These are phyloP conservation scores for Laticauda laticaudata DNA, from an alignment of 2,113 vertebrate species.

Conservation along the genomic window DNA sequence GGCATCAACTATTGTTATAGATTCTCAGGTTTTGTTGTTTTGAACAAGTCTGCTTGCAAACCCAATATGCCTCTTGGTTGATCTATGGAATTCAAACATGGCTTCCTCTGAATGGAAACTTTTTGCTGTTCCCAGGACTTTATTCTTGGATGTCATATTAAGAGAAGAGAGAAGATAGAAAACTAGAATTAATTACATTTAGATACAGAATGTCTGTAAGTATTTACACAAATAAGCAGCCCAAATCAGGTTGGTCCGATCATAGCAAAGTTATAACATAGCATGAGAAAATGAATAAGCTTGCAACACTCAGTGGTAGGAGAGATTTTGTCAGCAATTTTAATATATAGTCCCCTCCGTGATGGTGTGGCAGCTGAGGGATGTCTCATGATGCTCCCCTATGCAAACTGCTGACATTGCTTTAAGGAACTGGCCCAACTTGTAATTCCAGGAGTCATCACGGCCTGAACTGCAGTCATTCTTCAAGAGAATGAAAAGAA, in stretches of 20 bases:
- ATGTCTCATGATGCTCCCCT: background rate
- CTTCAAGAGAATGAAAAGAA: background rate
- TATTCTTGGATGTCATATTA: background rate
- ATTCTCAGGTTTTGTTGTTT: background rate
- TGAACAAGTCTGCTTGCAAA: background rate
- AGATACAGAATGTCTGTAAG: background rate
- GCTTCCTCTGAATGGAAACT: background rate
- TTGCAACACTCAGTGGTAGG: background rate
- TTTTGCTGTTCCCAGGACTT: background rate
- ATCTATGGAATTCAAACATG: background rate
- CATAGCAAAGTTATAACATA: background rate
- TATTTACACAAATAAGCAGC: background rate
- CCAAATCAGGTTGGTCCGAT: background rate
- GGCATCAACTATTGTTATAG: background rate
- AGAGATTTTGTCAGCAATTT: background rate
- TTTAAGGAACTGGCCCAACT: background rate
- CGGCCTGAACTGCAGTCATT: background rate
- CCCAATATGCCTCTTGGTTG: background rate
- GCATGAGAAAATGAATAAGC: background rate
- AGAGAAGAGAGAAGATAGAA: background rate
- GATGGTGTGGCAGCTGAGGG: background rate
- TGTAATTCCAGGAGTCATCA: background rate
- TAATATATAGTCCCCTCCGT: background rate
- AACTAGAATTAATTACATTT: background rate
- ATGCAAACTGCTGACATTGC: background rate